Conservation (phyloP, 2,797 vertebrate genomes). For the Coreius guichenoti region DNA sequence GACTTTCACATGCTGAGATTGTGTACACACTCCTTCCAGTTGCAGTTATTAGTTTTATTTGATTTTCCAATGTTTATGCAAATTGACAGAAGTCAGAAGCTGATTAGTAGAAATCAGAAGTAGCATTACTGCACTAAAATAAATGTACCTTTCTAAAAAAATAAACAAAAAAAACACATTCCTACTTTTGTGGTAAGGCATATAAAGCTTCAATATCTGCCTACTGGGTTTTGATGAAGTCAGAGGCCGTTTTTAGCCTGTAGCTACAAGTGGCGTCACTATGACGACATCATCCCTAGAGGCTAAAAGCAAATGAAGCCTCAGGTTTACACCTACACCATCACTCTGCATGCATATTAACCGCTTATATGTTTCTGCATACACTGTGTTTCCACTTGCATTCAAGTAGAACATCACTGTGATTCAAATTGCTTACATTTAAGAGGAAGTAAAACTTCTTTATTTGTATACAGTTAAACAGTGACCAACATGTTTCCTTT, state of each 20-base stretch:
- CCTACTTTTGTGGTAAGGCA: background rate
- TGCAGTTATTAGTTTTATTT: background rate
- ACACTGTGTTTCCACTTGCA: slow-evolving; percentile 20
- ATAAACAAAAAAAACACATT: background rate
- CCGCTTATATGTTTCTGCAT: slow-evolving; percentile 1
- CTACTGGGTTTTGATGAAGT: background rate
- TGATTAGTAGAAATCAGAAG: background rate
- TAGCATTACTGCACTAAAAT: background rate
- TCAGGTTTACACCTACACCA: slow-evolving; percentile 12
- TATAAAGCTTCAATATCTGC: background rate
- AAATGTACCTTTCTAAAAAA: background rate
- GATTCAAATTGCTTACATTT: background rate
- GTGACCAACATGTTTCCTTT: background rate
- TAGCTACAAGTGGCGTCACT: background rate
- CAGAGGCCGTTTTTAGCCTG: background rate
- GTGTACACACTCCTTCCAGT: background rate
- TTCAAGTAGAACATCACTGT: background rate
- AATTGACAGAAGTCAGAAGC: background rate
- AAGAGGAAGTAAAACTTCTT: background rate
- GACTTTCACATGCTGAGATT: background rate
- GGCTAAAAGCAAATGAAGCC: background rate
- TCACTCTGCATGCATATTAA: background rate
- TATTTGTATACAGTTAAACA: background rate
- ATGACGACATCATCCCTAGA: background rate
- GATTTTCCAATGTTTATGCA: background rate